Evolutionary conservation across 92 coral and sea anemone species (phyloP).

Genomic region (Bergia sp.): DNA sequence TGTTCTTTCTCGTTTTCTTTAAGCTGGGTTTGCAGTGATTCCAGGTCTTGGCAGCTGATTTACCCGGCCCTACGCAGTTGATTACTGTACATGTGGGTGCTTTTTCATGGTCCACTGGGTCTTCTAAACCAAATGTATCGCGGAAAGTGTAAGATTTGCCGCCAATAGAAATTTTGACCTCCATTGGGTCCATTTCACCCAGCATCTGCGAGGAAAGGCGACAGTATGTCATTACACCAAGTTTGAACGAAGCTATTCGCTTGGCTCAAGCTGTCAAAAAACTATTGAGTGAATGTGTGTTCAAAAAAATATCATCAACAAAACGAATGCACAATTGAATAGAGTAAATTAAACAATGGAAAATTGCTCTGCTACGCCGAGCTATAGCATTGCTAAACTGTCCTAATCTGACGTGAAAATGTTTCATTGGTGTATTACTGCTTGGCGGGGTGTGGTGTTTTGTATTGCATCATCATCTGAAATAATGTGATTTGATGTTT

Average conservation of each 20-base stretch:
- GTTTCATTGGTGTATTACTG: too few species aligned
- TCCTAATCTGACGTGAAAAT: too few species aligned
- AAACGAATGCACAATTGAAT: too few species aligned
- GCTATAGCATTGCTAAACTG: too few species aligned
- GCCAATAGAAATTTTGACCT: constrained; percentile 77
- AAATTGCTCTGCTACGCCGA: too few species aligned
- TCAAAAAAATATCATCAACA: neutral
- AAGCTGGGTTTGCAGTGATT: constrained; percentile 73
- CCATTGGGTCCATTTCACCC: constrained; percentile 68
- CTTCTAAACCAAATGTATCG: constrained; percentile 57
- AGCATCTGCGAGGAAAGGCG: constrained; percentile 2
- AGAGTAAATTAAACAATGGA: too few species aligned
- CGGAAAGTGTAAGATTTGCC: constrained; percentile 75
- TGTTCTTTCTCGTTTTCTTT: constrained; percentile 32
- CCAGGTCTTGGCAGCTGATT: constrained; percentile 64
- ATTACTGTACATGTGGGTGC: constrained; percentile 54
- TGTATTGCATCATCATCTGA: too few species aligned
- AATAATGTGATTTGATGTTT: too few species aligned
- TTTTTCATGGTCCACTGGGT: constrained; percentile 34
- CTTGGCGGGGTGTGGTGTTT: too few species aligned
- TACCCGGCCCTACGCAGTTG: constrained; percentile 44
- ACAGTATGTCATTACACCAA: neutral
- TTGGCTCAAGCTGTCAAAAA: too few species aligned
- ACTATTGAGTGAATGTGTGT: neutral
- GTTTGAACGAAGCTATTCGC: neutral